These are phyloP conservation scores for Orius insidiosus DNA, from an alignment of 1,140 invertebrate genomes.

Conservation along the genomic window DNA sequence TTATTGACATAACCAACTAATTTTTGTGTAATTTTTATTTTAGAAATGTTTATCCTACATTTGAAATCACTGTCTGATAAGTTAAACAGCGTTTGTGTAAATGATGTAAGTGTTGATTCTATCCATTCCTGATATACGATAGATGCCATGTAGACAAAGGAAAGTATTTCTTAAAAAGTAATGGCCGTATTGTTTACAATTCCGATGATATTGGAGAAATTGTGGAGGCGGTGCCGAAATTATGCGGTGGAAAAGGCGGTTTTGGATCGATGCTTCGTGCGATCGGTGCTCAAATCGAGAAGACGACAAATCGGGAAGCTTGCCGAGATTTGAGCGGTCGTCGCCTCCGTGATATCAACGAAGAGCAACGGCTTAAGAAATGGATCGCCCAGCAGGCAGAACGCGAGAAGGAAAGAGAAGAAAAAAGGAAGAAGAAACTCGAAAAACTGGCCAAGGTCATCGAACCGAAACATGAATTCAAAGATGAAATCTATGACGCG, in stretches of 20 bases:
- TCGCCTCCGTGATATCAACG: conserved; percentile 84
- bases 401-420: conserved; percentile 53
- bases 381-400: conserved; percentile 75
- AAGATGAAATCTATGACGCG: conserved; percentile 60
- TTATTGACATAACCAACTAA: no score
- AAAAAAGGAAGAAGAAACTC: conserved; percentile 59
- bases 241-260: conserved; percentile 64
- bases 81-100: background rate
- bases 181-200: conserved; percentile 3
- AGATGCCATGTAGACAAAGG: no score
- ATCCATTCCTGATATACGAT: no score
- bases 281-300: conserved; percentile 95
- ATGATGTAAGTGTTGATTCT: no score
- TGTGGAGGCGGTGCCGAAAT: conserved; percentile 25
- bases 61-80: background rate
- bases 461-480: conserved; percentile 65
- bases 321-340: conserved; percentile 88
- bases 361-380: conserved; percentile 82
- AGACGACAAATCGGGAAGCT: conserved; percentile 94
- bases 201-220: conserved; percentile 20
- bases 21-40: no score
- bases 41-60: background rate
- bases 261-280: conserved; percentile 94
- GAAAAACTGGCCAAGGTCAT: conserved; percentile 42
- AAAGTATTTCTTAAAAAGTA: conserved; percentile 8